Evolutionary conservation across 2,797 vertebrate genomes (phyloP).

Genomic region (Gorsachius magnificus): DNA sequence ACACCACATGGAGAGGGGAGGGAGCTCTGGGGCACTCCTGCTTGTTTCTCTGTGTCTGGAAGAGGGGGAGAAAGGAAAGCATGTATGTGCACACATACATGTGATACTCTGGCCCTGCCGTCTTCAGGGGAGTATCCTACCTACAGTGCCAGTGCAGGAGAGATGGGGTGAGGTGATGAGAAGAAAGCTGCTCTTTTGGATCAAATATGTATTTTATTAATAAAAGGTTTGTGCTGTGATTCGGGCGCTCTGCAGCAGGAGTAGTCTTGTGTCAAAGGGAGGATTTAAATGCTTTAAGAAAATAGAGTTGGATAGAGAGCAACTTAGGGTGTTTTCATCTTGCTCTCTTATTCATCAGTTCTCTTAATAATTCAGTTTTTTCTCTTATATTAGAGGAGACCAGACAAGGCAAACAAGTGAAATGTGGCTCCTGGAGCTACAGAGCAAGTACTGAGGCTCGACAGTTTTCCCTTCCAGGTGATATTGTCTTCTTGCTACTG

Average conservation of each 20-base stretch:
- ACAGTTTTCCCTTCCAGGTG: not conserved
- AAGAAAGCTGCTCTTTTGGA: not conserved
- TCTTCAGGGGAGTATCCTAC: not conserved
- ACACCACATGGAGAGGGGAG: too few species aligned
- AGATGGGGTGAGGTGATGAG: not conserved
- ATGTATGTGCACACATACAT: rapidly evolving
- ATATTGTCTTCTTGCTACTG: constrained; percentile 47
- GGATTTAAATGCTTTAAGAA: not conserved
- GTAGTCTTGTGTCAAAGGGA: rapidly evolving
- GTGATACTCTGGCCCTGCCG: not conserved
- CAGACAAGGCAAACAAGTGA: constrained; percentile 17
- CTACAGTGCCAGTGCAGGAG: not conserved
- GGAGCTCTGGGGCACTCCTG: not conserved
- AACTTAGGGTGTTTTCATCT: not conserved
- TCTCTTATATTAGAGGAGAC: not conserved
- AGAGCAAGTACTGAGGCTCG: constrained; percentile 10
- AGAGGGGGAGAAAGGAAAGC: not conserved
- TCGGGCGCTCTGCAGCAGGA: not conserved
- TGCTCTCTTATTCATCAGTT: not conserved
- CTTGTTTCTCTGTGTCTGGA: not conserved
- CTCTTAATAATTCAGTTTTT: constrained; percentile 32
- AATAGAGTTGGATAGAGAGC: not conserved
- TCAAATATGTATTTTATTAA: not conserved
- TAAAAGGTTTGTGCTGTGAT: not conserved
- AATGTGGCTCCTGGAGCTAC: constrained; percentile 10